phyloP scores from a whole-genome alignment of 2,113 vertebrate genomes.

The Hydrochoerus hydrochaeris region DNA sequence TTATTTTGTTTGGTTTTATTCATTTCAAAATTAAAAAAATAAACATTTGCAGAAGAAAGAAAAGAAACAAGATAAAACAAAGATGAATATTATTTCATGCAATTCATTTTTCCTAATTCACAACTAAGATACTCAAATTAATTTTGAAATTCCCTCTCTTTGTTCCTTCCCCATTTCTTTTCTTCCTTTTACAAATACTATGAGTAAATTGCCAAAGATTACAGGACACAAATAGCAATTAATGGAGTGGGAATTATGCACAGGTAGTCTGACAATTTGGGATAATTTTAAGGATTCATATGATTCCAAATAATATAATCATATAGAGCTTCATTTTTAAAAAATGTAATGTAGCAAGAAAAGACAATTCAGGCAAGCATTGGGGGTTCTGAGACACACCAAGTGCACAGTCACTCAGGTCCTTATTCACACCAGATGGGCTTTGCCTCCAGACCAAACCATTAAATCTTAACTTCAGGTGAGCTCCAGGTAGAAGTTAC shows the following conservation, averaged over 20 bases:
- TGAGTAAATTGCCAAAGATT: neutral
- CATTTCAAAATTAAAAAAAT: too few species aligned
- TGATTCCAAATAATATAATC: neutral
- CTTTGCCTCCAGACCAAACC: neutral
- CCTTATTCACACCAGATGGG: neutral
- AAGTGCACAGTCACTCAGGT: too few species aligned
- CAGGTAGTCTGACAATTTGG: neutral
- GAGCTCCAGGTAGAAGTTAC: neutral
- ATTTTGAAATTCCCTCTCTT: too few species aligned
- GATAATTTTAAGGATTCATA: neutral
- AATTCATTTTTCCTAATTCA: too few species aligned
- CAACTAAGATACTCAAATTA: too few species aligned
- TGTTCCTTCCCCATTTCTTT: too few species aligned
- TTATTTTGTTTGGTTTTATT: too few species aligned
- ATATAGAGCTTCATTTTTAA: neutral
- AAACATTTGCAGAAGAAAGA: neutral
- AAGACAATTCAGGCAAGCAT: neutral
- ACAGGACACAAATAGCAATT: neutral
- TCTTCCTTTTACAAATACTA: too few species aligned
- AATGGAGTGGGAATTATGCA: neutral
- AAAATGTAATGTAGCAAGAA: neutral
- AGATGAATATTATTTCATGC: neutral
- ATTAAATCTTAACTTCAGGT: neutral
- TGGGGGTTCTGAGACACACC: neutral
- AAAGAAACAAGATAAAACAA: neutral